Evolutionary conservation across 2,113 vertebrate genomes (phyloP).

Genomic region (Halichoerus grypus): DNA sequence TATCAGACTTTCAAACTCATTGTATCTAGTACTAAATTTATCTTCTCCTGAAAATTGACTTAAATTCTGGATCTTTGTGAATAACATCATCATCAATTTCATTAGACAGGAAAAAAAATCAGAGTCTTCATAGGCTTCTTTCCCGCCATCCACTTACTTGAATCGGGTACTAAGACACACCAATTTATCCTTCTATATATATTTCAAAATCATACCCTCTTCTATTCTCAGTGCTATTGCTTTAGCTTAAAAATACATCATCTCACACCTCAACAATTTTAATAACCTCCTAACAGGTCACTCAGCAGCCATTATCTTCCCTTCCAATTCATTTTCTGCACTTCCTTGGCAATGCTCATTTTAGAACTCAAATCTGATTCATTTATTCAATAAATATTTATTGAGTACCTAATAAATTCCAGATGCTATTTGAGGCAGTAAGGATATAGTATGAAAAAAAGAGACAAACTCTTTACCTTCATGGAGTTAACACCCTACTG

Average conservation of each 20-base stretch:
- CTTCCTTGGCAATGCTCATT: slow-evolving; percentile 35
- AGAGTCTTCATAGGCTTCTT: not conserved
- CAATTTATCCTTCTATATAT: slow-evolving; percentile 21
- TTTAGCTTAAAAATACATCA: slow-evolving; percentile 50
- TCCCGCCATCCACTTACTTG: not conserved
- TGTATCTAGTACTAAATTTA: not conserved
- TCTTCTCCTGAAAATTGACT: not conserved
- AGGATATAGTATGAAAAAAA: not conserved
- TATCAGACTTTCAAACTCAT: not conserved
- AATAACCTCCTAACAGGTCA: slow-evolving; percentile 37
- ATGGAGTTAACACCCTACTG: not conserved
- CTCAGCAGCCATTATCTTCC: slow-evolving; percentile 38
- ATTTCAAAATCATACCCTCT: slow-evolving; percentile 32
- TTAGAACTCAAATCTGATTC: slow-evolving; percentile 60
- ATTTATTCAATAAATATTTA: slow-evolving; percentile 63
- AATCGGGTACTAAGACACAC: slow-evolving; percentile 1
- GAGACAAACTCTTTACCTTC: not conserved
- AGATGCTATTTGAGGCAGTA: not conserved
- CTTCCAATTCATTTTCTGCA: slow-evolving; percentile 47
- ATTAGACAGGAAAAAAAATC: not conserved
- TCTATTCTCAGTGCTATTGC: not conserved
- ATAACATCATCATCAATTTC: not conserved
- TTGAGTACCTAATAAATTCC: slow-evolving; percentile 30
- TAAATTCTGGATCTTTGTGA: slow-evolving; percentile 25
- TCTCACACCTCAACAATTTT: slow-evolving; percentile 58